Base-by-base conservation (phyloP, 92 coral and sea anemone genomes). In the Zoanthus solanderi region DNA sequence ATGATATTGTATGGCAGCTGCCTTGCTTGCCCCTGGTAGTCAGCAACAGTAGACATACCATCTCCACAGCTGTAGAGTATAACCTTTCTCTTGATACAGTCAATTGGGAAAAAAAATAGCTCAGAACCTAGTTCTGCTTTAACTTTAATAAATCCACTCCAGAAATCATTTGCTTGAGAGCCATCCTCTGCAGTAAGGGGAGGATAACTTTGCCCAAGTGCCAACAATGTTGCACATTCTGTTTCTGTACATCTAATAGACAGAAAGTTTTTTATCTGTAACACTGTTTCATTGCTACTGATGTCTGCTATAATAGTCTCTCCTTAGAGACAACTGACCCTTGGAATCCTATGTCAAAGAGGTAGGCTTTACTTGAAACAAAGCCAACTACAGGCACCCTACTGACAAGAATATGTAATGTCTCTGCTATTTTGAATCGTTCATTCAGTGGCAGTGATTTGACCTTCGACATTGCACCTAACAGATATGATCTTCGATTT, bases 121-220 rank as follows among this genome's bases (percentile, higher is more conserved):
- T 90, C 89, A 61, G 86, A n/a, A 7, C 48, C 61, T 83, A 87
- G 89, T 66, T 61, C 75, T 77, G 47, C 48, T 50, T 91, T 48
- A 28, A 93, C 96, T 18, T 80, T 68, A 23, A 73, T 44, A 84
- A 91, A 93, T 58, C 92, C 92, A 80, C 89, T 93, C 91, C 94
- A 88, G 75, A 88, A 93, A 86, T 93, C 86, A 52, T 54, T 93
- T 30, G 54, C 90, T 60, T 61, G 68, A 61, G 68, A 61, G 68
- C 68, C 28, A 61, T 61, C 68, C 68, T 89, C 89, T 57, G 69
- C 63, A 46, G 76, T 23, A 75, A 56, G 78, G 13, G 69, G 69
- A 78, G 37, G 85, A 61, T 83, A 88, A 67, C 87, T 75, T 7
- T 23, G 46, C 67, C 94, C 91, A 76, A 75, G 13, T 53, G 83